Evolutionary conservation across 2,888 invertebrate species (phyloP), one percentile per base, ranked within the genome.

Genomic region (Philereme transversata): DNA sequence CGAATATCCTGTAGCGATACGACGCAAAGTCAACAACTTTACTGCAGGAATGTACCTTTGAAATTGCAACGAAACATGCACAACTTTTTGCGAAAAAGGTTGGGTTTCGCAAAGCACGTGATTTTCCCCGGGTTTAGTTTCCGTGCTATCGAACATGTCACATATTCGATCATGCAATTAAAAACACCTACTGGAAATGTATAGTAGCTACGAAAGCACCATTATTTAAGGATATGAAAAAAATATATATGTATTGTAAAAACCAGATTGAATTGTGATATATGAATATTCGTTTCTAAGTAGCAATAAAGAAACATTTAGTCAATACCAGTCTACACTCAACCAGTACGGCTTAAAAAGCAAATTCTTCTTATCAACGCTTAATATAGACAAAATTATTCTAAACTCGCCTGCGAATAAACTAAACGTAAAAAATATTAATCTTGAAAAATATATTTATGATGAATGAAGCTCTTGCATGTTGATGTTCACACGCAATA

Each of bases 61-160:
- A 45, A 6, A 34, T 6, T 40, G 40, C 7, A 6, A 40, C 41
- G 34, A 9, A 4, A 34, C 7, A 45, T 11, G n/a, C n/a, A n/a
- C n/a, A n/a, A n/a, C n/a, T 57, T 10, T 9, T n/a, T 59, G 70
- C 66, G 65, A 60, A 68, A 67, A 55, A 41, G 70, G 70, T 70
- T 70, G 70, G 70, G 60, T 67, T 70, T 70, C 63, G 65, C 66
- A 57, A 52, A 45, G 8, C 47, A 10, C 43, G 1, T 1, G 22
- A 22, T 22, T 22, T 22, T 22, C 22, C 22, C 22, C 22, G 22
- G 1, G 22, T 22, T n/a, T n/a, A 22, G 22, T 22, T 22, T 22
- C 22, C 22, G 22, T 22, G 3, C 22, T n/a, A 22, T 22, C 22
- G 22, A 22, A 2, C 22, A 22, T 22, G 22, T 22, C 22, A 22